Evolutionary conservation across 2,888 invertebrate species (phyloP).

Genomic region (Calliphora vomitoria): DNA sequence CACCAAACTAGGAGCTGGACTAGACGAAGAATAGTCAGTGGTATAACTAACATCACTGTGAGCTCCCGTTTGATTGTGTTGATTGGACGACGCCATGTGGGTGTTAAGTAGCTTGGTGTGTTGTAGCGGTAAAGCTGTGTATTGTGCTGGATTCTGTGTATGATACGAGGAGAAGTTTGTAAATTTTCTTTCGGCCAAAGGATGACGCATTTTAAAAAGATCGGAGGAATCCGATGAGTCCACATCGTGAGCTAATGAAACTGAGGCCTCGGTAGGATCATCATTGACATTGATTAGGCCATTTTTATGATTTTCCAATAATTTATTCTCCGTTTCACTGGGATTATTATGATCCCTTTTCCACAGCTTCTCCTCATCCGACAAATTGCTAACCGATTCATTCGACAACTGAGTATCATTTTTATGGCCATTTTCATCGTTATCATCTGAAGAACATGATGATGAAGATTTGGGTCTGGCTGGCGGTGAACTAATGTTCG

Average conservation of each 20-base stretch:
- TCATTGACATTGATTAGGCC: slow-evolving; percentile 64
- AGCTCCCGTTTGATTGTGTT: slow-evolving; percentile 63
- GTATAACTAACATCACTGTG: slow-evolving; percentile 83
- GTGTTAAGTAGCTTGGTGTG: slow-evolving; percentile 62
- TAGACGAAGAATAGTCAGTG: slow-evolving; percentile 83
- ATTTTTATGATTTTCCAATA: slow-evolving; percentile 54
- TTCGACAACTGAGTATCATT: slow-evolving; percentile 75
- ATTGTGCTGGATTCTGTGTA: slow-evolving; percentile 37
- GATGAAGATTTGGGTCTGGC: slow-evolving; percentile 73
- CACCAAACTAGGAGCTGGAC: slow-evolving; percentile 82
- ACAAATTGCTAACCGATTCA: slow-evolving; percentile 80
- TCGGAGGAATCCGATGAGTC: slow-evolving; percentile 81
- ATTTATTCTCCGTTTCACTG: slow-evolving; percentile 42
- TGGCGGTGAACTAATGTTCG: neutral
- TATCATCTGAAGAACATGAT: slow-evolving; percentile 79
- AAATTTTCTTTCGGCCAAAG: slow-evolving; percentile 58
- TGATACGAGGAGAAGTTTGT: slow-evolving; percentile 52
- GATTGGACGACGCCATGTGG: slow-evolving; percentile 39
- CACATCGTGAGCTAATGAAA: slow-evolving; percentile 78
- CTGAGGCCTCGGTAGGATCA: slow-evolving; percentile 77
- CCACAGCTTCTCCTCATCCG: slow-evolving; percentile 83
- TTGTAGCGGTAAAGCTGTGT: slow-evolving; percentile 55
- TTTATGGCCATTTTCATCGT: slow-evolving; percentile 66
- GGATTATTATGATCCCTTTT: slow-evolving; percentile 78
- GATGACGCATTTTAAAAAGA: slow-evolving; percentile 84